Base-by-base conservation (phyloP, 2,888 invertebrate genomes). In the Keiferia lycopersicella region DNA sequence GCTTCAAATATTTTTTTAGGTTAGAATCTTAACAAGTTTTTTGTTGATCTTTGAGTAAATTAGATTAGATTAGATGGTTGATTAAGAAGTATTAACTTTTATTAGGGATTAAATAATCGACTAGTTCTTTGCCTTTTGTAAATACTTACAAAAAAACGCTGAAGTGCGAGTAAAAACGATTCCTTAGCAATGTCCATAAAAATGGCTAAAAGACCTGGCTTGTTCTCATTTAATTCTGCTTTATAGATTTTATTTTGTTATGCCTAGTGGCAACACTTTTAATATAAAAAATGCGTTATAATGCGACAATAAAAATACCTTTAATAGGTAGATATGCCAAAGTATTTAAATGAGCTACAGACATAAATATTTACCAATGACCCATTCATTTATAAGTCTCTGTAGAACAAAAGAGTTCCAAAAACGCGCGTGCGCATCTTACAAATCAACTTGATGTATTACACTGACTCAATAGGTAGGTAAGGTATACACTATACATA, bases 361-460 rank as follows among this genome's bases (percentile, higher is more conserved):
- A 82, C 73, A 68, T 69, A 62, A n/a, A 65, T 71, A 75, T 76
- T 86, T 86, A 79, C 76, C 86, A 87, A 86, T 83, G 82, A 87
- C n/a, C n/a, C n/a, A 87, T 84, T 82, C 82, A 75, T 77, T 81
- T 82, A 84, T 82, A 76, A 75, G 75, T 75, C 74, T 77, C 74
- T 81, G n/a, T 80, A 81, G 76, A 81, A 86, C 86, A 84, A 84
- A 81, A 77, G 79, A 76, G 75, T 77, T 74, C 75, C 71, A 69
- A 72, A 69, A 68, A 59, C 53, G 67, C 73, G 74, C 68, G 68
- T 69, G 73, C 70, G 72, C 71, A 67, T 66, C 70, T 66, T 71
- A 71, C 69, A 69, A 71, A 75, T 70, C 65, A 65, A 64, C 16
- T 58, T 56, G 56, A 56, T 30, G 30, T 56, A 56, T 56, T 56